Evolutionary conservation across 1,140 invertebrate genomes (phyloP).

Genomic region (Drosophila nannoptera): DNA sequence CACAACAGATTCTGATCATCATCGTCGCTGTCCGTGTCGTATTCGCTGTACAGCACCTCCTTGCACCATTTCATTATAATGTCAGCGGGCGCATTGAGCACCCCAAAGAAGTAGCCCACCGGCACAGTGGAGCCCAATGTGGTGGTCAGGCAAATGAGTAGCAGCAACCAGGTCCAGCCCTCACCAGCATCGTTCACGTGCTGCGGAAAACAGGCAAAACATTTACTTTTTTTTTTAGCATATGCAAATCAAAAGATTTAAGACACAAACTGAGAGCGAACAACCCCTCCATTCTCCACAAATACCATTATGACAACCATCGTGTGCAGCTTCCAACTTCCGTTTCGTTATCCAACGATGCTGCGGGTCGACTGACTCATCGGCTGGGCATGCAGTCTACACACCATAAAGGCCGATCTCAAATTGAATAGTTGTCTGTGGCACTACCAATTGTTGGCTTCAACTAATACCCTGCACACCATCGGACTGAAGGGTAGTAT

Average conservation of each 20-base stretch:
- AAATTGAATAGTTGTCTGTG: slow-evolving; percentile 1
- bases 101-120: slow-evolving; percentile 93
- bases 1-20: slow-evolving; percentile 84
- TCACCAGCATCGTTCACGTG: slow-evolving; percentile 35
- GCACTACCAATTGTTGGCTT: no score
- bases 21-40: slow-evolving; percentile 80
- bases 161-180: slow-evolving; percentile 59
- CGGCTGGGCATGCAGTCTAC: neutral
- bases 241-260: slow-evolving; percentile 56
- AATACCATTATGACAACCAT: slow-evolving; percentile 57
- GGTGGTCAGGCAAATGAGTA: slow-evolving; percentile 81
- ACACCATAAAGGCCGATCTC: slow-evolving; percentile 1
- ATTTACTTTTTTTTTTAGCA: slow-evolving; percentile 1
- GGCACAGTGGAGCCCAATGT: slow-evolving; percentile 90
- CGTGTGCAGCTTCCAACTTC: neutral
- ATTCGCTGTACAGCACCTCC: slow-evolving; percentile 82
- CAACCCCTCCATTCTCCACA: neutral
- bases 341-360: slow-evolving; percentile 15
- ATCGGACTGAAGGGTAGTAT: no score
- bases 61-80: slow-evolving; percentile 86
- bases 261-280: slow-evolving; percentile 49
- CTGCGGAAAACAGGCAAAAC: slow-evolving; percentile 27
- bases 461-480: no score
- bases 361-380: slow-evolving; percentile 17
- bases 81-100: slow-evolving; percentile 90